Evolutionary conservation across 2,113 vertebrate species (phyloP).

Genomic region (rabbit (Oryctolagus cuniculus)): DNA sequence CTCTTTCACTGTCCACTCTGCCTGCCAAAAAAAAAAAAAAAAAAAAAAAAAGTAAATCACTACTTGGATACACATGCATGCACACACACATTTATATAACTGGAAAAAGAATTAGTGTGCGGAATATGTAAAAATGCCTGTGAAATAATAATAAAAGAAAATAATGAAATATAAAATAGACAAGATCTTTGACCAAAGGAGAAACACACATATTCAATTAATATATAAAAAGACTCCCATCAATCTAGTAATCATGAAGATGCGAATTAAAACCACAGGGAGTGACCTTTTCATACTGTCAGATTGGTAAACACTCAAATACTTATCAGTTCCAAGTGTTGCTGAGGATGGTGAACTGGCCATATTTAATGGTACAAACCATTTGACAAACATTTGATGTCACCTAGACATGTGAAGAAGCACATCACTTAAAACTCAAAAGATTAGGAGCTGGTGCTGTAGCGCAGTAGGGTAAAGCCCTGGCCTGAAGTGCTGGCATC

Average conservation of each 20-base stretch:
- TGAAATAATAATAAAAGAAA: background rate
- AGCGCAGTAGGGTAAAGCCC: too few species aligned
- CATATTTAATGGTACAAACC: background rate
- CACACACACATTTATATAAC: background rate
- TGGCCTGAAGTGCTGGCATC: too few species aligned
- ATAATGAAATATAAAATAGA: conserved; percentile 9
- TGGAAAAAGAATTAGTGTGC: background rate
- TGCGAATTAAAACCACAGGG: background rate
- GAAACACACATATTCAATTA: background rate
- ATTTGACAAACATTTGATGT: background rate
- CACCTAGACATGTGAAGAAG: background rate
- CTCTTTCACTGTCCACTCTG: too few species aligned
- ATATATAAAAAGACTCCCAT: background rate
- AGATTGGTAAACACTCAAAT: background rate
- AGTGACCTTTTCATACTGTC: background rate
- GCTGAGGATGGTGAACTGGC: background rate
- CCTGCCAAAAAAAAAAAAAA: too few species aligned
- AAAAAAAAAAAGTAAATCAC: background rate
- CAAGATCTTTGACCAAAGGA: background rate
- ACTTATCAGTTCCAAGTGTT: background rate
- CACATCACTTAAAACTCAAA: background rate
- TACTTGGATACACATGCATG: background rate
- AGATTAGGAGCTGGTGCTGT: too few species aligned
- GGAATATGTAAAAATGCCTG: background rate
- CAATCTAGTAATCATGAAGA: background rate